Evolutionary conservation across 2,888 invertebrate species (phyloP).

Genomic region (Meiosimyza decipiens): DNA sequence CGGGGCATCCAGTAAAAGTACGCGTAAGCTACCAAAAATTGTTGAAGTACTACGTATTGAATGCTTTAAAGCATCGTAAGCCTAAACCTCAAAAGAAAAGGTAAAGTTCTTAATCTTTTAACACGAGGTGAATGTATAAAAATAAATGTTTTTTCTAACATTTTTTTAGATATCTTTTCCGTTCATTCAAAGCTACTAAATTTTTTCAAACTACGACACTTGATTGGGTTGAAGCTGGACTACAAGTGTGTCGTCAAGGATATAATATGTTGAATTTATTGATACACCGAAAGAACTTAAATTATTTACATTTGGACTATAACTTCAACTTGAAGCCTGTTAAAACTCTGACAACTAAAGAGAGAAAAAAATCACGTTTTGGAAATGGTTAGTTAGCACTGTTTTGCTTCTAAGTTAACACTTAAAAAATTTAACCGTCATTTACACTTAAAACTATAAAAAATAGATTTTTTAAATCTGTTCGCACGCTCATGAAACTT

Average conservation of each 20-base stretch:
- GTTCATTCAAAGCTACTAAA: conserved; percentile 99
- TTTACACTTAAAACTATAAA: no score
- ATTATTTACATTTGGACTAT: conserved; percentile 99
- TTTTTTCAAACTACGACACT: conserved; percentile 99
- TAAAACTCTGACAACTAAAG: conserved; percentile 98
- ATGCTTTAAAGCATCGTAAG: conserved; percentile 95
- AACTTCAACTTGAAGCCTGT: conserved; percentile 99
- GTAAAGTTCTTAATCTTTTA: conserved; percentile 58
- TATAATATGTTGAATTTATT: conserved; percentile 99
- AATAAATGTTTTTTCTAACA: conserved; percentile 12
- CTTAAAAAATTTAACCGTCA: neutral
- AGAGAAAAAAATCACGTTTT: conserved; percentile 97
- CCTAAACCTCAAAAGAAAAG: conserved; percentile 99
- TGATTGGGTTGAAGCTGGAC: conserved; percentile 99
- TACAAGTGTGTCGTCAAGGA: conserved; percentile 98
- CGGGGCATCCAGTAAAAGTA: conserved; percentile 98
- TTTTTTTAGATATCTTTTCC: conserved; percentile 83
- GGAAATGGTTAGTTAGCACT: conserved; percentile 79
- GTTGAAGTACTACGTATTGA: conserved; percentile 97
- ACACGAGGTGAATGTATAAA: neutral
- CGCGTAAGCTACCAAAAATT: conserved; percentile 99
- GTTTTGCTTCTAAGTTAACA: neutral
- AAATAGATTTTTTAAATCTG: no score
- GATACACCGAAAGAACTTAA: conserved; percentile 98
- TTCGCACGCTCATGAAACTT: no score